These are phyloP conservation scores for Poliocrania exsul DNA, from an alignment of 2,797 vertebrate genomes.

Conservation along the genomic window DNA sequence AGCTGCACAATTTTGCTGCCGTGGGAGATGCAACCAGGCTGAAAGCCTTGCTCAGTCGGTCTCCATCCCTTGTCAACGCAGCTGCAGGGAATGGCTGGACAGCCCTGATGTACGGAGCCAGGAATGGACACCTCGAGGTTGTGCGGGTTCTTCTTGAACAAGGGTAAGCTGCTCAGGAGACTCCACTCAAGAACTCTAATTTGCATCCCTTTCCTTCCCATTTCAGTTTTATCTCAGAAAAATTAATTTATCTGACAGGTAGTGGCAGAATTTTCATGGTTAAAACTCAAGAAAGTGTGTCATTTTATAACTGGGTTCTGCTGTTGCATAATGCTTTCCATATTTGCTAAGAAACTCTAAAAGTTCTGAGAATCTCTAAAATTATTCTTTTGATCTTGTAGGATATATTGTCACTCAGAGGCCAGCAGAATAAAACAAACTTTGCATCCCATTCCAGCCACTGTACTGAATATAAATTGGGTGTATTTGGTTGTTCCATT, in stretches of 20 bases:
- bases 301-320: not conserved
- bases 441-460: not conserved
- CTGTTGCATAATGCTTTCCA: not conserved
- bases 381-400: not conserved
- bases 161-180: slow-evolving; percentile 78
- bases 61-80: slow-evolving; percentile 80
- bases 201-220: not conserved
- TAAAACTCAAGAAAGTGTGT: not conserved
- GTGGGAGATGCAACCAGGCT: slow-evolving; percentile 81
- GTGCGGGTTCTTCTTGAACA: slow-evolving; percentile 82
- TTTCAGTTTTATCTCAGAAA: not conserved
- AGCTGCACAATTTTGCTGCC: slow-evolving; percentile 82
- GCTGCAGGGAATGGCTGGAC: slow-evolving; percentile 87
- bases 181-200: not conserved
- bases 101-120: slow-evolving; percentile 89
- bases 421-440: not conserved
- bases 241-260: not conserved
- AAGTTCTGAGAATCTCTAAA: not conserved
- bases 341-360: not conserved
- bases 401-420: not conserved
- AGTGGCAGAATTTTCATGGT: not conserved
- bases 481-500: not conserved
- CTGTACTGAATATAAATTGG: not conserved
- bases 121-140: slow-evolving; percentile 85
- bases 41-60: slow-evolving; percentile 72